Evolutionary conservation across 2,113 vertebrate genomes (phyloP), one percentile per base, ranked within the genome.

Genomic region (Periophthalmodon schlosseri): DNA sequence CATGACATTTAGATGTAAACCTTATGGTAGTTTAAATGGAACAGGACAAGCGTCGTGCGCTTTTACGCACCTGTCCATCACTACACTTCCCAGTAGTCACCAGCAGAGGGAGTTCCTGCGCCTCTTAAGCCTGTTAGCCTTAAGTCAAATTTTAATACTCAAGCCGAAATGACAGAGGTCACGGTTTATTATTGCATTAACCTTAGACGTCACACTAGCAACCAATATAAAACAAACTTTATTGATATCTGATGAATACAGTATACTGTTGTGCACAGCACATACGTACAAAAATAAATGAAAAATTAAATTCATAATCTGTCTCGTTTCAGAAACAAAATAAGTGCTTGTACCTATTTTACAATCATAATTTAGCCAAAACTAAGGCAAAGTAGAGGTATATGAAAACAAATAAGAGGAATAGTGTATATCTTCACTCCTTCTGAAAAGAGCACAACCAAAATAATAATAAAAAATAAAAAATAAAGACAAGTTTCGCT

Each of bases 211-310:
- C 66, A 68, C 9, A 68, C 75, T 65, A 74, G 50, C 72, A 69
- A 72, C 88, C 70, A 73, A 69, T 79, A 72, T 95, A 94, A 95
- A 92, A 95, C 87, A 91, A 90, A 87, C 78, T 91, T 93, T 96
- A 92, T 92, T 93, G 76, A 93, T 93, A 92, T 94, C 94, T 95
- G 74, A 94, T 84, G 87, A 95, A 94, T 95, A 95, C 93, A 94
- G 88, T 94, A 90, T 92, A 95, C 87, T 92, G 93, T 94, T 97
- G 96, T 98, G 96, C 96, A 92, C 94, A 96, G 96, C 96, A 98
- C 96, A 96, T 96, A 96, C 93, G 91, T 96, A 96, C 94, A 95
- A 96, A 96, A 96, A 95, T 94, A 96, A 94, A 96, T 94, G 93
- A 89, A 91, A 75, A 88, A 92, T 85, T 85, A 86, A 83, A 88